Evolutionary conservation across 1,140 invertebrate genomes (phyloP), one percentile per base, ranked within the genome.

Genomic region (Drosophila albomicans): DNA sequence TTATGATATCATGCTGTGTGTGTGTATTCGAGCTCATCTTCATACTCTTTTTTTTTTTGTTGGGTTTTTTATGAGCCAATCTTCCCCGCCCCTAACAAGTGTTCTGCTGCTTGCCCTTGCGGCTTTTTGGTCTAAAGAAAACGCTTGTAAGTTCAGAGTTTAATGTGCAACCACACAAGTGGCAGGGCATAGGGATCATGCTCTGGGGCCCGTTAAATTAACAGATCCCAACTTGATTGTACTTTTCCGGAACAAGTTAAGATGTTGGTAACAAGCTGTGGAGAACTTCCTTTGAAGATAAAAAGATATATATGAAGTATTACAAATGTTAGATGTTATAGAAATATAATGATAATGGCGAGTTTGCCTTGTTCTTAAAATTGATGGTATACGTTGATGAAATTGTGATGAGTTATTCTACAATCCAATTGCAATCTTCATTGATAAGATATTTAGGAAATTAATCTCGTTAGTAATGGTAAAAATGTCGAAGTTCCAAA

Each of bases 1-100:
- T 69, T 79, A 86, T 86, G 82, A 86, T 79, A 87, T 86, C 82
- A 86, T 79, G 79, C 79, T 73, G 62, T 58, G 58, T 61, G 20
- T 38, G 25, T 71, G n/a, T 41, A 28, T 71, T 15, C 35, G 61
- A 65, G 78, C 64, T 89, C 74, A 85, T 85, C 79, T 79, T 25
- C 20, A 25, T 25, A 25, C 20, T 25, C 0, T 25, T 25, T 66
- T 65, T 74, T 49, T 32, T 32, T n/a, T n/a, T n/a, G n/a, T n/a
- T 6, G 30, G 35, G 35, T 38, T 49, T 77, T 58, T 56, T 52
- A 43, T 35, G 49, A 57, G 38, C 11, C 5, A 13, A 32, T 58
- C 54, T 52, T 13, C 1, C 45, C 49, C 51, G 58, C 38, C 30
- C 38, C 52, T 38, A 71, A 75, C 41, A 46, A 13, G 8, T 13